phyloP scores from a whole-genome alignment of 30 jellyfish, hydroid and myxozoan genomes.

The Calvadosia cruxmelitensis region DNA sequence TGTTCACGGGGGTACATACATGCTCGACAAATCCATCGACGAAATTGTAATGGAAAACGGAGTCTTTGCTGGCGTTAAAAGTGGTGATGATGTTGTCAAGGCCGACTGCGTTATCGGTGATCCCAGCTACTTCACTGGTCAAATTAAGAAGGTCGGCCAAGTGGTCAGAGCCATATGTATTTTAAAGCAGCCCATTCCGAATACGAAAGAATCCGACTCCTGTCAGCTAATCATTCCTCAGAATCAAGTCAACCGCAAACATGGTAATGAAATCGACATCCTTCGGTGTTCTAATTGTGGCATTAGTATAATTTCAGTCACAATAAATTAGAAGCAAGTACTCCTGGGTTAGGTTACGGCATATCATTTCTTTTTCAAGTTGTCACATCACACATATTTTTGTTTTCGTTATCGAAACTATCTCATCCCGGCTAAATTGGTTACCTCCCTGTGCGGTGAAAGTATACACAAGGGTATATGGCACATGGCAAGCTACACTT shows the following conservation, averaged over 20 bases:
- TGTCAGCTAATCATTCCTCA: conserved; percentile 95
- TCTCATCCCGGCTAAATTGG: too few relatives aligned
- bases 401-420: too few relatives aligned
- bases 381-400: too few relatives aligned
- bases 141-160: conserved; percentile 82
- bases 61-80: conserved; percentile 70
- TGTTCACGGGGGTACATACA: conserved; percentile 99
- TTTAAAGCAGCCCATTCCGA: conserved; percentile 83
- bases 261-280: too few relatives aligned
- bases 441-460: too few relatives aligned
- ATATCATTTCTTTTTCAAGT: too few relatives aligned
- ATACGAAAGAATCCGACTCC: conserved; percentile 50
- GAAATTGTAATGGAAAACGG: conserved; percentile 89
- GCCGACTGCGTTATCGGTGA: conserved; percentile 97
- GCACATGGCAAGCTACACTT: too few relatives aligned
- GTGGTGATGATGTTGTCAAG: conserved; percentile 74
- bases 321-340: too few relatives aligned
- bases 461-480: too few relatives aligned
- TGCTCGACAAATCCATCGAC: conserved; percentile 80
- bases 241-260: conserved; percentile 76
- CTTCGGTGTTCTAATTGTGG: too few relatives aligned
- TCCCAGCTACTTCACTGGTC: conserved; percentile 86
- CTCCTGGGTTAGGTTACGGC: too few relatives aligned
- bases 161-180: conserved; percentile 97
- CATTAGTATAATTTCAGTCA: too few relatives aligned